Conservation (phyloP, 2,113 vertebrate genomes). For the Hystrix cristata region DNA sequence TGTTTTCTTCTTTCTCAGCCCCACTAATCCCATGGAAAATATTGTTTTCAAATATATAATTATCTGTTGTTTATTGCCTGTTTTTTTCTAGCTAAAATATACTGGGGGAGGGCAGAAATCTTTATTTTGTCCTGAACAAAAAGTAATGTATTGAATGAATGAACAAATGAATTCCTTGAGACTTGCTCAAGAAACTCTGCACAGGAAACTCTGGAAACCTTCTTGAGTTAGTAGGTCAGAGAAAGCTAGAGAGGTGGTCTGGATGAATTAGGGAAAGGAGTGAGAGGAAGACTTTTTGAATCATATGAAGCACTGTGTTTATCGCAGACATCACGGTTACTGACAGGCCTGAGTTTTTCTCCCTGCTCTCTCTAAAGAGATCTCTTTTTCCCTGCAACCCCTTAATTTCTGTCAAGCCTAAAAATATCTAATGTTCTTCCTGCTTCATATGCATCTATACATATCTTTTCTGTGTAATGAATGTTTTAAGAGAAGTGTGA, state of each 20-base stretch:
- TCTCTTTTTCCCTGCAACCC: background rate
- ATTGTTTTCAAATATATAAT: background rate
- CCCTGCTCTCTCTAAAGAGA: background rate
- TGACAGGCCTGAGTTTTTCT: conserved; percentile 5
- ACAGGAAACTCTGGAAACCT: background rate
- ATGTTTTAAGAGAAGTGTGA: conserved; percentile 68
- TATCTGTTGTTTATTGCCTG: background rate
- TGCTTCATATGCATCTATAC: conserved; percentile 43
- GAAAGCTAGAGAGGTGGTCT: background rate
- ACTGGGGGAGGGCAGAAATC: background rate
- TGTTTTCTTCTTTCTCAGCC: background rate
- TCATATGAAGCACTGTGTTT: background rate
- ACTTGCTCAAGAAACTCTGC: background rate
- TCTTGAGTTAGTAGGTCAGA: background rate
- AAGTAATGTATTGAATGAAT: conserved; percentile 27
- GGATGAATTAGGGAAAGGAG: background rate
- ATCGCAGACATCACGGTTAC: background rate
- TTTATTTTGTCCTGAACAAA: background rate
- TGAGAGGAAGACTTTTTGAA: background rate
- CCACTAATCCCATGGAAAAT: background rate
- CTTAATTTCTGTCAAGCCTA: conserved; percentile 61
- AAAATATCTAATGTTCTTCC: conserved; percentile 67
- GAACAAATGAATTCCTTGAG: background rate
- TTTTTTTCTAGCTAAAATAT: conserved; percentile 35
- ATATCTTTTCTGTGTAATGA: conserved; percentile 51